Conservation (phyloP, 1,140 invertebrate species). For the Lysiphlebus fabarum region DNA sequence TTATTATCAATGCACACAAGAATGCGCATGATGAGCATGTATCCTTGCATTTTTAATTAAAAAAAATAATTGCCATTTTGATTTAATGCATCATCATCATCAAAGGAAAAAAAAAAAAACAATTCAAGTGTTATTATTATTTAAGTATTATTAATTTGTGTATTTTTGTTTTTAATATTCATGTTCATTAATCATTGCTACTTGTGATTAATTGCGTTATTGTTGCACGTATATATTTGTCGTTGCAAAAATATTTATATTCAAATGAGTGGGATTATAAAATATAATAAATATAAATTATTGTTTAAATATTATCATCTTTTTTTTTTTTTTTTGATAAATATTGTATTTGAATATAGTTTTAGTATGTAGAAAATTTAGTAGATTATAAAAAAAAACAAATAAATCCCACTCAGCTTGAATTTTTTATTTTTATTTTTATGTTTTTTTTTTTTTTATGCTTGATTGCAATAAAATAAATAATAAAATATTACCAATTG, state of each 20-base stretch:
- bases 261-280: neutral
- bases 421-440: neutral
- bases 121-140: conserved; percentile 1
- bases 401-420: neutral
- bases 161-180: neutral
- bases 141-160: conserved; percentile 10
- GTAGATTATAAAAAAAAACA: conserved; percentile 5
- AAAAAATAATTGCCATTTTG: too few species aligned
- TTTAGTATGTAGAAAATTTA: neutral
- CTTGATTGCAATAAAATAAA: too few species aligned
- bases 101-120: neutral
- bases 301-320: too few species aligned
- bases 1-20: conserved; percentile 46
- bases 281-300: neutral
- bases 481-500: too few species aligned
- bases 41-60: neutral
- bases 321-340: too few species aligned
- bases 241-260: conserved; percentile 20
- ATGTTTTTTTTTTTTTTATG: too few species aligned
- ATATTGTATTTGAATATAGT: too few species aligned
- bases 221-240: conserved; percentile 47
- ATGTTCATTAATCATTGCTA: neutral
- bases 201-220: conserved; percentile 26
- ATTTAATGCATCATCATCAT: neutral
- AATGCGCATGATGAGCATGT: conserved; percentile 44